Base-by-base conservation (phyloP, 2,888 invertebrate genomes). In the Morpho deidamia region DNA sequence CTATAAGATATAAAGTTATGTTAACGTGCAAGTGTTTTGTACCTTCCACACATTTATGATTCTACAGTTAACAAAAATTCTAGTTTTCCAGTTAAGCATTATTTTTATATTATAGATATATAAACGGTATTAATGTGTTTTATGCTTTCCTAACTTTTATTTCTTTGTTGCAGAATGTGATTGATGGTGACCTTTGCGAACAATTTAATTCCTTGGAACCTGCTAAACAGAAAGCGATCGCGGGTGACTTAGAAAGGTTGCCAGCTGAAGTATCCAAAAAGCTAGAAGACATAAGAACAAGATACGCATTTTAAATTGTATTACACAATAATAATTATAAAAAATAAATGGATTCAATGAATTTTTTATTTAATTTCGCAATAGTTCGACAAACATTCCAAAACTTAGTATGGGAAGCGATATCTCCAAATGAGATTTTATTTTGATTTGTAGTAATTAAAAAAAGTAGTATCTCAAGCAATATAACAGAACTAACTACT, bases 151-250 rank as follows among this genome's bases (percentile, higher is more conserved):
- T 14, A 14, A 14, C 7, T 1, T 11, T 34, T 54, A n/a, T n/a
- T 64, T 56, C 60, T 63, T 61, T 78, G 76, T 91, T 92, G 8
- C 91, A 98, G 94, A 98, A 97, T 90, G 98, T 99, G 1, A 96
- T 99, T 65, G 99, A 99, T 79, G 99, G 99, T 3, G 99, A 99
- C 83, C 91, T 99, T 45, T 99, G 99, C 81, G 99, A 99, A 82
- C 99, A 99, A 89, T 99, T 97, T 87, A 98, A 98, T 78, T 97
- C 98, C 0, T 92, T 99, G 72, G 99, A 99, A 68, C 93, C 95
- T 0, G 88, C 92, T 0, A 99, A 99, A 81, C 99, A 99, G 80
- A 98, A 97, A 72, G 95, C 95, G 61, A 98, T 99, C 57, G 95
- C 99, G 0, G 93, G 95, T 43, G 99, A 99, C 81, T 91, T 99